Conservation (phyloP, 1,140 invertebrate genomes). For the Galendromus occidentalis region DNA sequence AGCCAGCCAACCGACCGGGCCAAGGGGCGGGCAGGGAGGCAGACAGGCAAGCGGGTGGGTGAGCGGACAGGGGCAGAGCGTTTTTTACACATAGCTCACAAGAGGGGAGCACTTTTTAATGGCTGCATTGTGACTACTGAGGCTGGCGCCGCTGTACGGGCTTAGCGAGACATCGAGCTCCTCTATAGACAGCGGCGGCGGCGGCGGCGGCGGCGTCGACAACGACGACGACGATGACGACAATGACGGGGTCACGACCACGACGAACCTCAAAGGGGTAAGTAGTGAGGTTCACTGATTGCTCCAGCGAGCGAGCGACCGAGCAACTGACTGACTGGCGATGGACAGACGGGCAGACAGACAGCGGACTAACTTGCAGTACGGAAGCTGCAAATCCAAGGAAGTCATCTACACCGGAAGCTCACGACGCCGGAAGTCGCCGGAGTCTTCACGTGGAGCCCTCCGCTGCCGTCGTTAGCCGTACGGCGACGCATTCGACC, state of each 20-base stretch:
- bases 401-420: constrained; percentile 11
- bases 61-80: background rate
- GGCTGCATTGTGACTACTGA: constrained; percentile 1
- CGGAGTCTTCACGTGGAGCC: no score
- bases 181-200: background rate
- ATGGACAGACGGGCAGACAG: background rate
- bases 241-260: constrained; percentile 3
- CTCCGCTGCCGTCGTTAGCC: no score
- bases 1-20: background rate
- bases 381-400: background rate
- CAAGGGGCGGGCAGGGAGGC: background rate
- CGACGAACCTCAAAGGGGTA: constrained; percentile 3
- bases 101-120: constrained; percentile 9
- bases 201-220: background rate
- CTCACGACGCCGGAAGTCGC: no score
- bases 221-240: background rate
- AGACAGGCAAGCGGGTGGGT: background rate
- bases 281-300: background rate
- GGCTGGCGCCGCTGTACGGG: background rate
- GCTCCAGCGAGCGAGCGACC: background rate
- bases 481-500: no score
- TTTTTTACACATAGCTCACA: no score
- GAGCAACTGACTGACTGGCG: background rate
- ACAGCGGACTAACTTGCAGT: background rate
- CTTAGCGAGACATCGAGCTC: no score